phyloP scores from a whole-genome alignment of 2,797 vertebrate genomes.

The Cirrhinus molitorella region DNA sequence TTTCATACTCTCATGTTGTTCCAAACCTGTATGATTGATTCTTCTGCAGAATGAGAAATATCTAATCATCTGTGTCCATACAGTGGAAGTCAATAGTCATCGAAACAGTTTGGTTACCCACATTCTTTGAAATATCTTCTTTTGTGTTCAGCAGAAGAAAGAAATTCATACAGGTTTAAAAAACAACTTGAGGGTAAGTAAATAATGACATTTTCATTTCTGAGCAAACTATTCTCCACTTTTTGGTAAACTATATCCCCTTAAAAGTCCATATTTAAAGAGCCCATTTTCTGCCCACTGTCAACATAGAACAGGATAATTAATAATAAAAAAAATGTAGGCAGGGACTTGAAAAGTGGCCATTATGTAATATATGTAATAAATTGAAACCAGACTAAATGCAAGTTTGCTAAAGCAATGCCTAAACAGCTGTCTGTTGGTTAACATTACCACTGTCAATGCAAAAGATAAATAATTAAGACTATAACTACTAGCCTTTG shows the following conservation, averaged over 20 bases:
- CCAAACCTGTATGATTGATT: no score
- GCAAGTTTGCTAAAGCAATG: not conserved
- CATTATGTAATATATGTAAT: not conserved
- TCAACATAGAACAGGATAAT: not conserved
- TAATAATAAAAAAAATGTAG: not conserved
- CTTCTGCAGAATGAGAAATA: no score
- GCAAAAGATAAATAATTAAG: not conserved
- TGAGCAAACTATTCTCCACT: no score
- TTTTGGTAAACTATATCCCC: not conserved
- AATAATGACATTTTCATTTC: not conserved
- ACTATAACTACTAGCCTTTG: no score
- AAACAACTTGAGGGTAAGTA: not conserved
- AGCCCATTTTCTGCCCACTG: no score
- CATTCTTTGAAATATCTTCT: not conserved
- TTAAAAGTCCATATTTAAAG: not conserved
- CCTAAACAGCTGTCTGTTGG: not conserved
- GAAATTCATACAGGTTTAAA: no score
- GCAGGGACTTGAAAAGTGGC: not conserved
- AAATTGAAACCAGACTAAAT: not conserved
- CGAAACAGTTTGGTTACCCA: not conserved
- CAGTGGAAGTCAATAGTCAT: not conserved
- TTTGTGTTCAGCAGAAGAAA: not conserved
- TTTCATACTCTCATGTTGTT: no score
- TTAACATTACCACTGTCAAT: not conserved
- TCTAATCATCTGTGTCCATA: no score